Conservation (phyloP, 2,888 invertebrate species). For the Brachyopa scutellaris region DNA sequence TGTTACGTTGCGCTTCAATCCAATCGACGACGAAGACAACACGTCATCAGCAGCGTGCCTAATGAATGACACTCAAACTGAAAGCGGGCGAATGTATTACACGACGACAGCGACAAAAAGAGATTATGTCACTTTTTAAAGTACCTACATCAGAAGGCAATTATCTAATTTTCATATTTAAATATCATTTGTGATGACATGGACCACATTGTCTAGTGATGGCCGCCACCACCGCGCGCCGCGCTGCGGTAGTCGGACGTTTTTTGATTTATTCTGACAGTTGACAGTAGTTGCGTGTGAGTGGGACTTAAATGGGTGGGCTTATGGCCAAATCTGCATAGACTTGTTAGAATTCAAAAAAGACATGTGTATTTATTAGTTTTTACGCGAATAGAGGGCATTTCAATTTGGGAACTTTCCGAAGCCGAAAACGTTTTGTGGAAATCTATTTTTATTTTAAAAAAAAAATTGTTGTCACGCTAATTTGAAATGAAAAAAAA, state of each 20-base stretch:
- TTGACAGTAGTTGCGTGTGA: constrained; percentile 65
- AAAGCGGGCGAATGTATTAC: constrained; percentile 32
- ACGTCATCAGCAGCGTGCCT: constrained; percentile 25
- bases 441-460: not conserved
- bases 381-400: constrained; percentile 10
- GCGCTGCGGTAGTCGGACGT: constrained; percentile 22
- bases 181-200: constrained; percentile 64
- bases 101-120: not conserved
- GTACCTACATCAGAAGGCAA: constrained; percentile 57
- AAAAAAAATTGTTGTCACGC: constrained; percentile 30
- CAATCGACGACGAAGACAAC: not conserved
- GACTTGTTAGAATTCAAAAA: constrained; percentile 44
- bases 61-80: constrained; percentile 55
- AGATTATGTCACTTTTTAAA: constrained; percentile 56
- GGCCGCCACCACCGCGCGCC: too few relatives aligned
- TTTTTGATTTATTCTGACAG: constrained; percentile 61
- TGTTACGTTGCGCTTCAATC: too few relatives aligned
- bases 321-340: constrained; percentile 33
- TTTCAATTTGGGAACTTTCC: constrained; percentile 30
- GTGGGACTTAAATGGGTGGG: constrained; percentile 37
- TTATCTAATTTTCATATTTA: constrained; percentile 68
- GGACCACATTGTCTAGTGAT: constrained; percentile 42
- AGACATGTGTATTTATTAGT: constrained; percentile 22
- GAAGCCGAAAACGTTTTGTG: not conserved
- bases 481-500: too few relatives aligned